Percentiles rank a stretch among this genome's conserved stretches.
These are phyloP conservation scores for Meriones psammophilus DNA, from an alignment of 2,797 vertebrate species.

Conservation along the genomic window DNA sequence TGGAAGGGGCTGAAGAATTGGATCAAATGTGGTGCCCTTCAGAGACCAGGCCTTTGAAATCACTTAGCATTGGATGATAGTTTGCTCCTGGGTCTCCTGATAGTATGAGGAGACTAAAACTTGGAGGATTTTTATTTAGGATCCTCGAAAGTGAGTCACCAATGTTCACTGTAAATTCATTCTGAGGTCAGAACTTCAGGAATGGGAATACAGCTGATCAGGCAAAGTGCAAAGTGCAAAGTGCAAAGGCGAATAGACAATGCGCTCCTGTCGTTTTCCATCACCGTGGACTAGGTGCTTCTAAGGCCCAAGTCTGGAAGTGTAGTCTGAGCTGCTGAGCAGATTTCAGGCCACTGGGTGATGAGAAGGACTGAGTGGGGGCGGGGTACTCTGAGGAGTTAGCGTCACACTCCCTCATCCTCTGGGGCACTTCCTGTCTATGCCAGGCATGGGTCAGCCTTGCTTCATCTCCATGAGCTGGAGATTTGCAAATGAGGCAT, in stretches of 20 bases:
- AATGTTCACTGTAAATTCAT: neutral
- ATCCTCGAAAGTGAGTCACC: conserved; percentile 9
- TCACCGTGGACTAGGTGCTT: neutral
- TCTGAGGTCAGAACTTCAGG: conserved; percentile 41
- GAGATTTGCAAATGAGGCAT: neutral
- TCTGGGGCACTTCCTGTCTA: neutral
- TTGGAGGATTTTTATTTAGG: conserved; percentile 42
- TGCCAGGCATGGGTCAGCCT: neutral
- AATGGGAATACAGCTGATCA: neutral
- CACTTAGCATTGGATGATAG: neutral
- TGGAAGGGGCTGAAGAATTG: neutral
- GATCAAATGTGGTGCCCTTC: neutral
- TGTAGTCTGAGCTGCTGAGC: neutral
- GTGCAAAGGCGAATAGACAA: conserved; percentile 1
- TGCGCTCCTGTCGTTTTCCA: conserved; percentile 7
- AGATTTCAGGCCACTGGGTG: neutral
- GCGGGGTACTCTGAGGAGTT: neutral
- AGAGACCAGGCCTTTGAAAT: conserved; percentile 41
- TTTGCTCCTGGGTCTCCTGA: conserved; percentile 53
- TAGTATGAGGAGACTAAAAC: conserved; percentile 23
- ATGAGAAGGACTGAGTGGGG: neutral
- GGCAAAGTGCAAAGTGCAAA: neutral
- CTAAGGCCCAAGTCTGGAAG: neutral
- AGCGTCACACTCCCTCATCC: too few relatives aligned
- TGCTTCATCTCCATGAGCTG: neutral